A percentile compares a stretch with the other conserved stretches of the same genome.
phyloP scores from a whole-genome alignment of 64 coral and sea anemone species.

The Trachythela sp. region DNA sequence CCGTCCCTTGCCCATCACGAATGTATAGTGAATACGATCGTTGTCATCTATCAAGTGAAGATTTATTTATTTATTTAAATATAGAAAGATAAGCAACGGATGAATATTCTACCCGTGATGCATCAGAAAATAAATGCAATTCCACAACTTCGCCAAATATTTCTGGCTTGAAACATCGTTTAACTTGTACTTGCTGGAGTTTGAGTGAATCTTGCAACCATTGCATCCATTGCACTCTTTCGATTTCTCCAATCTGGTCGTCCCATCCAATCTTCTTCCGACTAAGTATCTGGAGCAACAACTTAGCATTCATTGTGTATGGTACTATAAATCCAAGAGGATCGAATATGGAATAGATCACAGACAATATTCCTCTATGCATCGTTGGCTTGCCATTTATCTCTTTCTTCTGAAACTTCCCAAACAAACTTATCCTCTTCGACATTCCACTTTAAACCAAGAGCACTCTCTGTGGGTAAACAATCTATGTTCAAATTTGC shows the following conservation, averaged over 20 bases:
- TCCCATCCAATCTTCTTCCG: slow-evolving; percentile 44
- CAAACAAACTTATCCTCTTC: slow-evolving; percentile 56
- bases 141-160: slow-evolving; percentile 45
- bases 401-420: slow-evolving; percentile 1
- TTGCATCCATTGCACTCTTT: slow-evolving; percentile 22
- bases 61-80: no score
- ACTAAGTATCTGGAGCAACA: slow-evolving; percentile 37
- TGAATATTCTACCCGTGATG: slow-evolving; percentile 47
- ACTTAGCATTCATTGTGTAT: slow-evolving; percentile 46
- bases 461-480: slow-evolving; percentile 24
- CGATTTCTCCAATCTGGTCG: not conserved
- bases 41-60: no score
- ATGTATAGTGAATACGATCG: not conserved
- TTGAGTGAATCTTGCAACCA: slow-evolving; percentile 38
- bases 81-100: slow-evolving; percentile 46
- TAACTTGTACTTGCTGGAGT: slow-evolving; percentile 27
- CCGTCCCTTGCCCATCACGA: not conserved
- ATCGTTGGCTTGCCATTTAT: slow-evolving; percentile 32
- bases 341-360: slow-evolving; percentile 52
- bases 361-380: slow-evolving; percentile 29
- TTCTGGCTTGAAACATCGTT: slow-evolving; percentile 52
- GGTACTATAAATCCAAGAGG: slow-evolving; percentile 55
- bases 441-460: slow-evolving; percentile 46
- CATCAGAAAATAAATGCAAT: slow-evolving; percentile 54
- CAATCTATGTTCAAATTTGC: slow-evolving; percentile 11